These are phyloP conservation scores for Nothocercus julius DNA, from an alignment of 2,113 vertebrate species.

Conservation along the genomic window DNA sequence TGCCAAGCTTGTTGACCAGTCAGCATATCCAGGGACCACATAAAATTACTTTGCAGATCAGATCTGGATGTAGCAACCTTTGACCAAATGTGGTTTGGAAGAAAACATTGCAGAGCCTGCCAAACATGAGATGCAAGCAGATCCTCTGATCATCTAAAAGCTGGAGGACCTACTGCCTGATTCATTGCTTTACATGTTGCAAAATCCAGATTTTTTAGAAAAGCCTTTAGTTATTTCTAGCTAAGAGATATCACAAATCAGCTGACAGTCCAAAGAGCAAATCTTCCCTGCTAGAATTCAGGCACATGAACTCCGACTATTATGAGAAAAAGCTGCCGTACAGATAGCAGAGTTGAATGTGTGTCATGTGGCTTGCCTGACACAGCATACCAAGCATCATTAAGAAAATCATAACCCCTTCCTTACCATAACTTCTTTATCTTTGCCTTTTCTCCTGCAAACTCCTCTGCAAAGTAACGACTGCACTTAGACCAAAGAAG, in stretches of 20 bases:
- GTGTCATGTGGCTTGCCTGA: background rate
- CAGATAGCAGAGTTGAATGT: background rate
- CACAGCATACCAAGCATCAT: background rate
- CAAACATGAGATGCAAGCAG: background rate
- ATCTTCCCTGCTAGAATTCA: background rate
- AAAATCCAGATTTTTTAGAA: background rate
- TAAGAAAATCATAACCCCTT: background rate
- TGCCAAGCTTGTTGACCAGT: background rate
- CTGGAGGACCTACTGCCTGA: background rate
- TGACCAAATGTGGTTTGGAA: background rate
- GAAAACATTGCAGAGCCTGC: background rate
- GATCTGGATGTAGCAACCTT: background rate
- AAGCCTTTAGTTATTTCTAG: background rate
- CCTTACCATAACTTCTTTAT: background rate
- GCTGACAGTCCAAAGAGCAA: background rate
- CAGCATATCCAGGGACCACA: background rate
- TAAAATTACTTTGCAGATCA: background rate
- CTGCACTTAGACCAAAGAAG: background rate
- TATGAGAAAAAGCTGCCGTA: background rate
- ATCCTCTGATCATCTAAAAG: background rate
- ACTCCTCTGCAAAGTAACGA: background rate
- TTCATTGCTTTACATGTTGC: background rate
- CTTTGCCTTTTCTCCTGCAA: background rate
- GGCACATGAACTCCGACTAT: background rate
- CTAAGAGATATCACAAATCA: background rate